Percentiles rank a stretch among this genome's conserved stretches.
These are phyloP conservation scores for Herpetotheres cachinnans DNA, from an alignment of 2,113 vertebrate species.

Conservation along the genomic window DNA sequence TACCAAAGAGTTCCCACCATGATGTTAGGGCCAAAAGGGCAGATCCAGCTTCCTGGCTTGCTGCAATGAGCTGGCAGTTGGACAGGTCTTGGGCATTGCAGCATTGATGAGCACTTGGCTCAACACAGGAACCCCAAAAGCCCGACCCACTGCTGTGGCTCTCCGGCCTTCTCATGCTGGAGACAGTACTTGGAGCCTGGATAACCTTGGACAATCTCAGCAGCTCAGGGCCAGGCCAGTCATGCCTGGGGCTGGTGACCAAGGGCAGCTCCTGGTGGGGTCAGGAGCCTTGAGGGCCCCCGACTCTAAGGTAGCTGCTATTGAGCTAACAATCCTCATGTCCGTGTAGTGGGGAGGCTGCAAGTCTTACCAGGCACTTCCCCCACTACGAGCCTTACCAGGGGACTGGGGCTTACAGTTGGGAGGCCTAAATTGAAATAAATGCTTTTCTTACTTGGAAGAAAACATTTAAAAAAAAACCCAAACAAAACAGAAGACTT, in stretches of 20 bases:
- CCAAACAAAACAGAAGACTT: not conserved
- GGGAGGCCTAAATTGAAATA: not conserved
- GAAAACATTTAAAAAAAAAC: not conserved
- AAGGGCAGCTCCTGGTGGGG: not conserved
- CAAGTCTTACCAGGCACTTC: not conserved
- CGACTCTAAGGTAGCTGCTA: not conserved
- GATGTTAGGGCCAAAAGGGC: not conserved
- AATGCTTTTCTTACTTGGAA: not conserved
- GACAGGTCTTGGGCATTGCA: rapidly evolving
- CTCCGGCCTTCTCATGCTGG: not conserved
- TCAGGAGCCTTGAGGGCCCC: not conserved
- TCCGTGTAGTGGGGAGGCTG: not conserved
- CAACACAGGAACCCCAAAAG: not conserved
- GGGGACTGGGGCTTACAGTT: not conserved
- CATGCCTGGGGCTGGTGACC: not conserved
- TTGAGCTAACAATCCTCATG: not conserved
- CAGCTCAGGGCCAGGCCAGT: not conserved
- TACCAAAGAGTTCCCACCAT: not conserved
- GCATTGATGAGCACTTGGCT: not conserved
- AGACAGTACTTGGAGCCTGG: not conserved
- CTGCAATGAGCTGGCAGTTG: not conserved
- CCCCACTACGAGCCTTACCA: not conserved
- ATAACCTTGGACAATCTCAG: not conserved
- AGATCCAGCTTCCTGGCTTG: not conserved
- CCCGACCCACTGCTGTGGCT: not conserved